Conservation (phyloP, 2,888 invertebrate species). For the Tenthredo livida region DNA sequence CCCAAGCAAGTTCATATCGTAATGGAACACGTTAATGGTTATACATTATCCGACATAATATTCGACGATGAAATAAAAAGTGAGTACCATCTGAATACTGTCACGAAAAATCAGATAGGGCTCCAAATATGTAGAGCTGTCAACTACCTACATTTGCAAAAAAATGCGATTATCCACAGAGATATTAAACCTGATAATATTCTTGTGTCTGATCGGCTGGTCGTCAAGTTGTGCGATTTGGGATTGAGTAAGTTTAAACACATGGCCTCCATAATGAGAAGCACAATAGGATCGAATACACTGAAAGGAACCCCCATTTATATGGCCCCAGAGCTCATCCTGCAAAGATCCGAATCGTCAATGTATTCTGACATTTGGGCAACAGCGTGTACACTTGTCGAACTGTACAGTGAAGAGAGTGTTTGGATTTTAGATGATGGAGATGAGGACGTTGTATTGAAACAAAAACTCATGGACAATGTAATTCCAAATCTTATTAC, state of each 20-base stretch:
- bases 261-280: conserved; percentile 19
- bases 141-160: conserved; percentile 15
- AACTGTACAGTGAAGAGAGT: conserved; percentile 50
- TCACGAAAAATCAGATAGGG: neutral
- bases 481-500: neutral
- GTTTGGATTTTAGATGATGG: conserved; percentile 41
- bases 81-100: neutral
- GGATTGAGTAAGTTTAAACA: conserved; percentile 50
- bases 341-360: conserved; percentile 29
- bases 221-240: conserved; percentile 6
- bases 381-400: conserved; percentile 51
- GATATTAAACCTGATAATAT: conserved; percentile 30
- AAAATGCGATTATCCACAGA: conserved; percentile 1
- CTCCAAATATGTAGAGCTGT: conserved; percentile 4
- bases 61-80: conserved; percentile 20
- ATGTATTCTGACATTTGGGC: conserved; percentile 55
- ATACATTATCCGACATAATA: neutral
- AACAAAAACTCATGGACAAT: neutral
- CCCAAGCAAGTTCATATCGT: too few relatives aligned
- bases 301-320: conserved; percentile 54
- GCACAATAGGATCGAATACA: conserved; percentile 17
- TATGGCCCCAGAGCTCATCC: conserved; percentile 55
- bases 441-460: neutral
- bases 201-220: neutral
- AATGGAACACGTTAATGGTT: too few relatives aligned